Evolutionary conservation across 2,888 invertebrate species (phyloP), one percentile per base, ranked within the genome.

Genomic region (Drosophila eohydei): DNA sequence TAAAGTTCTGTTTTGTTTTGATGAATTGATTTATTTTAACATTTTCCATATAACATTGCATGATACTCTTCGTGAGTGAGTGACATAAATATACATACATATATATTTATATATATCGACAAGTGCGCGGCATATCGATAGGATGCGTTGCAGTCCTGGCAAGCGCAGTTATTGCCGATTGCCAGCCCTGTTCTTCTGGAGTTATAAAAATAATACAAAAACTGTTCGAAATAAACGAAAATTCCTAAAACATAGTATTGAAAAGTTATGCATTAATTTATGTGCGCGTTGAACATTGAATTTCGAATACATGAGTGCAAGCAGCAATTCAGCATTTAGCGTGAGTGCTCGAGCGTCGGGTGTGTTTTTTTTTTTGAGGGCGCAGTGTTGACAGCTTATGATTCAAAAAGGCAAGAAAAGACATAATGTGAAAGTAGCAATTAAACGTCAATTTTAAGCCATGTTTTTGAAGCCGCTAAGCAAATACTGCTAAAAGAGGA

Each of bases 121-220:
- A 57, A 7, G 9, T 32, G 21, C 16, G 12, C 3, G n/a, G 28
- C 28, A 36, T 14, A 56, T n/a, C 65, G 61, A 71, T 71, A 64
- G 5, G 26, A 26, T 3, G 11, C 36, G 14, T n/a, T 69, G 40
- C 58, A 74, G 58, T 43, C 44, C 48, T 67, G 52, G 34, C 52
- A 52, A 63, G 48, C 56, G 48, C 56, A 67, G 44, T 41, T 67
- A 57, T 67, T 67, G 67, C 56, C 61, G n/a, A 78, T 57, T 58
- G 63, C 78, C 74, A 76, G 74, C 78, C 76, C 76, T 76, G 78
- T 36, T 67, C 46, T 55, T 64, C 41, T 60, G 54, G 11, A 79
- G 70, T 79, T 60, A 65, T 57, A 62, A 78, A 79, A 59, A 65
- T 70, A 70, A 62, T 72, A 64, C 67, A 61, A 72, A 74, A 79